Base-by-base conservation (phyloP, 2,113 vertebrate genomes). In the Hemibagrus wyckioides region DNA sequence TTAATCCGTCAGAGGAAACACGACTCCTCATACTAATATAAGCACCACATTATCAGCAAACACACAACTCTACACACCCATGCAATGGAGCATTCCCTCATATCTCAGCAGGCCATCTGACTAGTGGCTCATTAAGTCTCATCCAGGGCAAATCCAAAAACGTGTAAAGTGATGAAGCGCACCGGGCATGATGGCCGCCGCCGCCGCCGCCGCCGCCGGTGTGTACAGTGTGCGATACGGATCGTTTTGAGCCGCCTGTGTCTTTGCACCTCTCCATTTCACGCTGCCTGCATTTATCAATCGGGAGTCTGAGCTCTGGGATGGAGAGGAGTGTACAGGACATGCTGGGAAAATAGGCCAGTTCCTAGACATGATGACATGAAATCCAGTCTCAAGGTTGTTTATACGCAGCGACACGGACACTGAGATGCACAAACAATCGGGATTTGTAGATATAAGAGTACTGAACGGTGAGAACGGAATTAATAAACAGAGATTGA, bases 261-360 rank as follows among this genome's bases (percentile, higher is more conserved):
- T 82, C 81, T 83, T 87, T 44, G 84, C 71, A 85, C 48, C 81
- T 73, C 85, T 88, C 86, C 91, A 92, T 92, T 93, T 93, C 92
- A 94, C 75, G 88, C 89, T 89, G 87, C 76, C 90, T 92, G 92
- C 91, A 88, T 90, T 92, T 92, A 92, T 89, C 93, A 92, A 92
- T 92, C 91, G 88, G 91, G 86, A 84, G 79, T 84, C 84, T 90
- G 57, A 44, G 84, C 90, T 90, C 83, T 88, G 86, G 82, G 84
- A 90, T 73, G 77, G 52, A 77, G 21, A 83, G 52, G 36, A 39
- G 25, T 1, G 36, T 59, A 28, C 63, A 69, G 36, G 61, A 69
- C 65, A 83, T 69, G 23, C 52, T 81, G 52, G 30, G 85, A 92
- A 94, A 94, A 89, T 93, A 92, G 93, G 93, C 79, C 92, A 92